phyloP scores from a whole-genome alignment of 2,113 vertebrate species.

The Elanoides forficatus region DNA sequence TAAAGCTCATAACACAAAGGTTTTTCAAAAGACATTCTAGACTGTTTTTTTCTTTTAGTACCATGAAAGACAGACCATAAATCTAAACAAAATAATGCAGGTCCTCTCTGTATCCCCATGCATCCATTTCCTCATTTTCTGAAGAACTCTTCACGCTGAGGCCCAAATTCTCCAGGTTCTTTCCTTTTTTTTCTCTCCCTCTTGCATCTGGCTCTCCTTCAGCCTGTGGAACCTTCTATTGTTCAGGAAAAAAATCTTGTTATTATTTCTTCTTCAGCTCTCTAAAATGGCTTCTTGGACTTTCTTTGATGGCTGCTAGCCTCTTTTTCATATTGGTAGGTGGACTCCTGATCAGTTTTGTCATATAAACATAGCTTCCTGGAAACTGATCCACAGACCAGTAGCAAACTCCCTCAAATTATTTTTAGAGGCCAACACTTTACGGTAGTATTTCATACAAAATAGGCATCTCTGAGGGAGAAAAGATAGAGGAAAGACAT shows the following conservation, averaged over 20 bases:
- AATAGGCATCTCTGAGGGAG: neutral
- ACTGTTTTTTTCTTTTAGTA: neutral
- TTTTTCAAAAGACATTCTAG: neutral
- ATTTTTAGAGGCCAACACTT: neutral
- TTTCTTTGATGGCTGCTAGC: neutral
- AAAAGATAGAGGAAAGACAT: neutral
- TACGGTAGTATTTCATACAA: neutral
- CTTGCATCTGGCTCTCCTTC: neutral
- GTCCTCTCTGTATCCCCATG: neutral
- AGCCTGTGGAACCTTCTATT: neutral
- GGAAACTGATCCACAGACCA: neutral
- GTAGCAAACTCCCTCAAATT: neutral
- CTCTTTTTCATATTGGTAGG: neutral
- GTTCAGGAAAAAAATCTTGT: neutral
- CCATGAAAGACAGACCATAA: neutral
- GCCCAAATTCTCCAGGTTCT: neutral
- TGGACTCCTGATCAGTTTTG: neutral
- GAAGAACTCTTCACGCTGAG: neutral
- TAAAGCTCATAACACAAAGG: neutral
- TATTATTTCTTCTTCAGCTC: neutral
- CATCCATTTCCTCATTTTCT: neutral
- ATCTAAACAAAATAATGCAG: neutral
- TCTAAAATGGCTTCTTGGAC: neutral
- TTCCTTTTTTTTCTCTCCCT: neutral
- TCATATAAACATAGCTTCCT: neutral